Evolutionary conservation across 2,888 invertebrate species (phyloP), one percentile per base, ranked within the genome.

Genomic region (Deilephila porcellus): DNA sequence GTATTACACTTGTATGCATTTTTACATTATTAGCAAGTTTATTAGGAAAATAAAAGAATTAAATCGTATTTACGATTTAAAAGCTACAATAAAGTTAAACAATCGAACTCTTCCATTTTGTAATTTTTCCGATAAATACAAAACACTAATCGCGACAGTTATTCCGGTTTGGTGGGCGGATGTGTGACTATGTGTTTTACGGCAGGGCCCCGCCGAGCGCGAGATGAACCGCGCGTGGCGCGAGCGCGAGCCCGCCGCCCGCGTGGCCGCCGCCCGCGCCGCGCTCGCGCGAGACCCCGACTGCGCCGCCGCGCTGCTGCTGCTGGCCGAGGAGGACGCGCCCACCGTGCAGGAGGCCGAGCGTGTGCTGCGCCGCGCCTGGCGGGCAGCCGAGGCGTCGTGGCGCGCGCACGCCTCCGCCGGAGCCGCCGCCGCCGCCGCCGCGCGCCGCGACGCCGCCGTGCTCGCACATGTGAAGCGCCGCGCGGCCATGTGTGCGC

Each of bases 261-360:
- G 99, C 73, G 97, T 99, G 76, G 98, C 98, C 11, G 85, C 85
- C 29, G 83, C 82, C 80, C 98, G 98, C 73, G 99, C 99, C 93
- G 99, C 81, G 98, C 84, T 86, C 83, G 99, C 99, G 0, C 93
- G 99, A 56, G 98, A 98, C 98, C 0, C 98, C 0, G 99, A 99
- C 89, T 99, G 99, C 95, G 98, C 99, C 0, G 97, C 99, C 37
- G 99, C 99, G 32, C 97, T 98, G 86, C 98, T 99, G 85, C 95
- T 99, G 80, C 94, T 99, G 60, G 99, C 99, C 4, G 99, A 99
- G 93, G 99, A 99, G 92, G 99, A 99, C 91, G 98, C 98, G 53
- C 97, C 98, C 76, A 98, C 98, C 29, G 98, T 99, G 77, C 88
- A 96, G 8, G 99, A 99, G 86, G 91, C 91, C 67, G 91, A 91